Evolutionary conservation across 2,797 vertebrate genomes (phyloP), one percentile per base, ranked within the genome.

Genomic region (Rhinophrynus dorsalis): DNA sequence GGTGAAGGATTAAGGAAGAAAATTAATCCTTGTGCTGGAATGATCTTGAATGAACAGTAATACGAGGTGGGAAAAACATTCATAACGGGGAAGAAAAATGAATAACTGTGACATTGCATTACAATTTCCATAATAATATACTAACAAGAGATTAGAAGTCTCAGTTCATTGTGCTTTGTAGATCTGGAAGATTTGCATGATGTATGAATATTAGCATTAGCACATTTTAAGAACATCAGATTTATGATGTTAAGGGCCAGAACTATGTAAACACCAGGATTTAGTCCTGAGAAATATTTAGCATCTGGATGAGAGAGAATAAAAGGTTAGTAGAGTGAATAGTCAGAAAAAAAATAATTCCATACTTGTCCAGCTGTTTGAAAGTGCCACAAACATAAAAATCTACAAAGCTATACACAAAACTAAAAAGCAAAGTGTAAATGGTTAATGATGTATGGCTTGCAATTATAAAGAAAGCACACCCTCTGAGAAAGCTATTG

Each of bases 121-220:
- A 56, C 54, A 47, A 47, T 66, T 73, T 66, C 70, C 62, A 59
- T 73, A 73, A 73, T 73, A 66, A 59, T 30, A 21, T 60, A 67
- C 55, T 67, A 73, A 73, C 62, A 60, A 54, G 62, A 73, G 62
- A 73, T 73, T 73, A 66, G 18, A 66, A 54, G 47, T 66, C 37
- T 54, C 27, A 54, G 44, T 59, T 52, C 27, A 52, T 18, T 59
- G 44, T 42, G 26, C 47, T 66, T 73, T 67, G 29, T 52, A 73
- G 47, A 60, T 33, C 38, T 47, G 13, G 24, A 40, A 73, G 55
- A 66, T 73, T 60, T 73, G 70, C 55, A 73, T 66, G 62, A 73
- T 73, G 37, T 60, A 66, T 73, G 54, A 66, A 66, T 67, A 73
- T 67, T 73, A 66, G 44, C 51, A 73, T 73, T 66, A 73, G 55